Conservation (phyloP, 2,797 vertebrate species). For the Sylvilagus floridanus region DNA sequence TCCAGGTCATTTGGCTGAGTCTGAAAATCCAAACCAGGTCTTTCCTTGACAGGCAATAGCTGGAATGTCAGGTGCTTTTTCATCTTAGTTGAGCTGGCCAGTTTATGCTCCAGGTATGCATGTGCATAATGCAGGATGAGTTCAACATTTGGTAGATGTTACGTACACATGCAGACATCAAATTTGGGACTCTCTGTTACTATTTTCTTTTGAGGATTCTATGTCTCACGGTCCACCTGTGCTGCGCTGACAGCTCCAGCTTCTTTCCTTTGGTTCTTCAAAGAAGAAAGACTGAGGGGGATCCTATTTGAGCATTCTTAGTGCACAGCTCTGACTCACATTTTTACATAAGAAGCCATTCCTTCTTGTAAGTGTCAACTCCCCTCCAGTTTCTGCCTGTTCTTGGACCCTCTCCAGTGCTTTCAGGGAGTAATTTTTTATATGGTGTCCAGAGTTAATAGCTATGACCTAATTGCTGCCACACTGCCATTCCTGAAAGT, state of each 20-base stretch:
- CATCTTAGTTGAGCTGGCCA: neutral
- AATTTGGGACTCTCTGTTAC: neutral
- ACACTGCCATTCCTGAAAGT: neutral
- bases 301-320: neutral
- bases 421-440: neutral
- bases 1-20: neutral
- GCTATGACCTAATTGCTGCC: neutral
- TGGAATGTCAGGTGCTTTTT: neutral
- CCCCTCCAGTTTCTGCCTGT: neutral
- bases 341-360: neutral
- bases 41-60: no score
- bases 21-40: neutral
- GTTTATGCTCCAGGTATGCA: no score
- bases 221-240: neutral
- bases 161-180: neutral
- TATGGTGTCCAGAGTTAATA: neutral
- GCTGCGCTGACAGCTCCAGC: neutral
- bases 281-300: no score
- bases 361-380: neutral
- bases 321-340: neutral
- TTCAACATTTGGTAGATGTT: neutral
- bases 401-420: neutral
- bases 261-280: neutral
- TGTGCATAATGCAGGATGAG: no score
- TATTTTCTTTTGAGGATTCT: neutral